A percentile compares a stretch with the other conserved stretches of the same genome.
These are phyloP conservation scores for Masnerella sp. DNA, from an alignment of 2,888 invertebrate species.

Conservation along the genomic window DNA sequence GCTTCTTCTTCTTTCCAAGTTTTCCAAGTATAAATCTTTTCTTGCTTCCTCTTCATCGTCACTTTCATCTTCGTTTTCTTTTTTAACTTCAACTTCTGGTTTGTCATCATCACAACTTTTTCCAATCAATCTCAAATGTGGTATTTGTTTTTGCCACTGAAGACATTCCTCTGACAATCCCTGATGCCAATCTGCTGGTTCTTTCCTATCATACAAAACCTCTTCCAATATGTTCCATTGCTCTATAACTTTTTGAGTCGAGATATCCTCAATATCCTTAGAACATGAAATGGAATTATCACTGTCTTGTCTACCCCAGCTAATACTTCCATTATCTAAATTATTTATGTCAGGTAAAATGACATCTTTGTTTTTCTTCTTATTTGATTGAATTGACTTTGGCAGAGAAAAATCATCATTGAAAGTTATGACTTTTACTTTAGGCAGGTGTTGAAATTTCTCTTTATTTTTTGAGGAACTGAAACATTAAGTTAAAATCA, in stretches of 20 bases:
- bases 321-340: conserved; percentile 63
- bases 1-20: conserved; percentile 28
- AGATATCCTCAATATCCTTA: conserved; percentile 69
- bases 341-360: conserved; percentile 12
- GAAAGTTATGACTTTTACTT: conserved; percentile 42
- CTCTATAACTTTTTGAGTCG: conserved; percentile 68
- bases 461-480: conserved; percentile 61
- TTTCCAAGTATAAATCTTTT: conserved; percentile 11
- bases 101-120: conserved; percentile 36
- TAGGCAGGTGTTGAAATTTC: conserved; percentile 60
- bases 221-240: conserved; percentile 71
- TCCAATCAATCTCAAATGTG: conserved; percentile 70
- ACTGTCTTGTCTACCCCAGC: conserved; percentile 63
- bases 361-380: conserved; percentile 40
- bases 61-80: conserved; percentile 8
- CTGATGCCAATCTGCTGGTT: conserved; percentile 60
- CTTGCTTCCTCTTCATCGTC: conserved; percentile 39
- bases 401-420: conserved; percentile 43
- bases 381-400: conserved; percentile 29
- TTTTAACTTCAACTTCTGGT: not conserved
- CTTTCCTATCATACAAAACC: conserved; percentile 69
- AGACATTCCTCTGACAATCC: conserved; percentile 69
- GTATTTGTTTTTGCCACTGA: conserved; percentile 73
- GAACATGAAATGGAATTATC: conserved; percentile 68
- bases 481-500: conserved; percentile 15